Evolutionary conservation across 2,888 invertebrate genomes (phyloP), one percentile per base, ranked within the genome.

Genomic region (Timandra comae): DNA sequence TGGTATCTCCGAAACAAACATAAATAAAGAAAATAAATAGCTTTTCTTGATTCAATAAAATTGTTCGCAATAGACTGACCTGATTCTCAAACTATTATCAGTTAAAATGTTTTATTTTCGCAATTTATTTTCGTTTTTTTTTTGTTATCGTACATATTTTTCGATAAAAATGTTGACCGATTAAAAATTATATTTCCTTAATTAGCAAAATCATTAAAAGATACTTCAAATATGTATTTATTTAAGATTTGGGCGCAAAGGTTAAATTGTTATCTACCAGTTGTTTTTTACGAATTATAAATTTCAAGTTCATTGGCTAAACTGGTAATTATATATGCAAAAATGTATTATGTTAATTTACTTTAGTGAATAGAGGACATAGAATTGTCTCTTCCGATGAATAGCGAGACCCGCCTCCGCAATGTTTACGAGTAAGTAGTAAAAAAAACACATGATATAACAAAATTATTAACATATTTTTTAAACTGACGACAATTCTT

Each of bases 291-390:
- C 3, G 3, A 16, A 25, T 24, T 26, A 37, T 35, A 41, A 36
- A 33, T 33, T 31, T 19, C 24, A 36, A 52, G 54, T 52, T 59
- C 55, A 42, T 41, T 50, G 52, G 24, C 52, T 50, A 43, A 10
- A 44, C 35, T 55, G 52, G 45, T 52, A 51, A 50, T 48, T 50
- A 46, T 52, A 45, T n/a, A 46, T 49, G 43, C 52, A 49, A 49
- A 48, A 56, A 56, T 24, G 7, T 9, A 52, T 57, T 58, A 63
- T 61, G 58, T 42, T 57, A 60, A 64, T 53, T 39, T 37, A 49
- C 27, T 46, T 52, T 46, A 41, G 48, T 53, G 56, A 63, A 55
- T 49, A 50, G 43, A 43, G 44, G 44, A 42, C 49, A 48, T 33
- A 42, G 46, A 38, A 38, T 41, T 56, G 44, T 55, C 40, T 51